Conservation (phyloP, 1,140 invertebrate species). For the Pseudomyrmex cubaensis region DNA sequence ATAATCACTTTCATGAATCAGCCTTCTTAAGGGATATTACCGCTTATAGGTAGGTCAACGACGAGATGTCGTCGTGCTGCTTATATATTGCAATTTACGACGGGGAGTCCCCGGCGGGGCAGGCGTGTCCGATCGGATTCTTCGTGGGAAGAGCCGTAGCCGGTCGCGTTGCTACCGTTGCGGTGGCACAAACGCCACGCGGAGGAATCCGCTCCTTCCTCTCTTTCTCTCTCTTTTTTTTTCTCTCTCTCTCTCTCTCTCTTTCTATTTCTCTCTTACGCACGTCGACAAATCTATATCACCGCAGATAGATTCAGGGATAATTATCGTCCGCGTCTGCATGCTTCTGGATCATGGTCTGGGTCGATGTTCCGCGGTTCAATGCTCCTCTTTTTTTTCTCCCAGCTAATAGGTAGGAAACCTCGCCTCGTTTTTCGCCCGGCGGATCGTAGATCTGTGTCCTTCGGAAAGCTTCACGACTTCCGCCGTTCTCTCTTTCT, state of each 20-base stretch:
- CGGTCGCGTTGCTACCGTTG: conserved; percentile 61
- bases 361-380: conserved; percentile 36
- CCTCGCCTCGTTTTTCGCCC: conserved; percentile 3
- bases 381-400: conserved; percentile 17
- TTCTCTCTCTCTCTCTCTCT: no score
- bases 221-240: not conserved
- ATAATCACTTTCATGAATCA: conserved; percentile 68
- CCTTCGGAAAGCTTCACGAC: not conserved
- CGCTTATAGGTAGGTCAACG: conserved; percentile 53
- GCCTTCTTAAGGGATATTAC: conserved; percentile 28
- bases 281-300: conserved; percentile 59
- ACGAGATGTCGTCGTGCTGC: conserved; percentile 47
- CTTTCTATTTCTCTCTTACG: not conserved
- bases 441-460: not conserved
- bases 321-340: conserved; percentile 48
- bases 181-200: conserved; percentile 26
- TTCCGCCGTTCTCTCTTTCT: no score
- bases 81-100: conserved; percentile 52
- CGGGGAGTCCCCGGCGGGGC: conserved; percentile 18
- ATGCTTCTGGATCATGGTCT: not conserved
- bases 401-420: conserved; percentile 12
- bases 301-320: conserved; percentile 15
- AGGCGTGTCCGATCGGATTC: conserved; percentile 79
- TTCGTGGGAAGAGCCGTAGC: conserved; percentile 78
- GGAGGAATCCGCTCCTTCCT: conserved; percentile 15